phyloP scores from a whole-genome alignment of 2,888 invertebrate genomes.

The Philereme transversata region DNA sequence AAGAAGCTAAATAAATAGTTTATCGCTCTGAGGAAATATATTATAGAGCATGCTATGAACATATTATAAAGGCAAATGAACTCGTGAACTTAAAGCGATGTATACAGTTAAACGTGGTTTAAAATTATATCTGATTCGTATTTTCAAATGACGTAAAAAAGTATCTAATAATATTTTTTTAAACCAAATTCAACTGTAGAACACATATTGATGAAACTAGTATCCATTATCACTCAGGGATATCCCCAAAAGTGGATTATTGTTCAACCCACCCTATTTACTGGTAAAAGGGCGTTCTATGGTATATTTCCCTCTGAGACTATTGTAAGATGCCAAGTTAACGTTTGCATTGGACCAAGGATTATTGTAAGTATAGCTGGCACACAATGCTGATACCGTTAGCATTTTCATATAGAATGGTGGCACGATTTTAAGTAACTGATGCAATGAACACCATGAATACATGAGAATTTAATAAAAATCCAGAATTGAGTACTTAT shows the following conservation, averaged over 20 bases:
- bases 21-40: slow-evolving; percentile 45
- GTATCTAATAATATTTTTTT: too few species aligned
- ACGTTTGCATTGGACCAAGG: slow-evolving; percentile 80
- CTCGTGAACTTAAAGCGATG: too few species aligned
- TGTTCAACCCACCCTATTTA: too few species aligned
- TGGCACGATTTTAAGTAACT: slow-evolving; percentile 15
- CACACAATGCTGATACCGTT: slow-evolving; percentile 70
- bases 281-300: slow-evolving; percentile 32
- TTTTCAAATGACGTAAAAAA: too few species aligned
- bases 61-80: too few species aligned
- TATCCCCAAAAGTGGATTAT: too few species aligned
- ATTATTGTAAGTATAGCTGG: slow-evolving; percentile 76
- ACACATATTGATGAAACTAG: too few species aligned
- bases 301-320: slow-evolving; percentile 45
- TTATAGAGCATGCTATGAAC: slow-evolving; percentile 6
- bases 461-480: not conserved
- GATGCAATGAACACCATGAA: slow-evolving; percentile 18
- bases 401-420: slow-evolving; percentile 56
- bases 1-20: slow-evolving; percentile 41
- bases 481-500: too few species aligned
- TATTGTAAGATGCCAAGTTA: slow-evolving; percentile 79
- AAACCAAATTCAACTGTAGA: too few species aligned
- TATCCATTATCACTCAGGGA: too few species aligned
- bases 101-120: too few species aligned
- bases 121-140: too few species aligned